Base-by-base conservation (phyloP, 2,113 vertebrate species). In the Phrynosoma blainvillii region DNA sequence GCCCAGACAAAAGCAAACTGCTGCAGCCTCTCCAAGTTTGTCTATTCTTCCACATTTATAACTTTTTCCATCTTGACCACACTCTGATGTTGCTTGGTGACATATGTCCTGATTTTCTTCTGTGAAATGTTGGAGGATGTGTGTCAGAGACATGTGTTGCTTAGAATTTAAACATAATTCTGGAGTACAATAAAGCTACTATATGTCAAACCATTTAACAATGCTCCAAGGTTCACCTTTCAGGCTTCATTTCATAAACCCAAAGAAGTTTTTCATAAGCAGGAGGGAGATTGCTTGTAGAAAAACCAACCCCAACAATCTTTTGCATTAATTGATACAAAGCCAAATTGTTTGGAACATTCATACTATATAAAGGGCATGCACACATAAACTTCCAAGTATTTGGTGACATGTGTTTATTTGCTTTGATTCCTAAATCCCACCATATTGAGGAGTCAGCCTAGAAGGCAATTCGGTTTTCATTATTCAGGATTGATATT, bases 201-300 rank as follows among this genome's bases (percentile, higher is more conserved):
- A 88, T 92, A 73, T 42, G 10, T 23, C 88, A 77, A 23, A 62
- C 40, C 71, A 71, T 52, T 30, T 56, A 87, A 88, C 80, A 56
- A 79, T 84, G 70, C 76, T 89, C 23, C 76, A 36, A n/a, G 66
- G 81, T 3, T 82, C 11, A 30, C 5, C 2, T 1, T 36, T 80
- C 62, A 5, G 11, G 82, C 87, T 91, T 54, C 62, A 65, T n/a
- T 84, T 90, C 71, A 20, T 91, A 85, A 87, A 92, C 59, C 36
- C 71, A 93, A 75, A 89, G 16, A 5, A 4, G 32, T 0, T 47
- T 59, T 23, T 54, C 74, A 66, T 65, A 79, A 52, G 32, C 30
- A 56, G 65, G 73, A 62, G 56, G 42, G 21, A 86, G 40, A 23
- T 79, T 59, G 74, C 12, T 52, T 86, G 84, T 71, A 85, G 27